Percentiles rank a stretch among this genome's conserved stretches.
Evolutionary conservation across 2,888 invertebrate species (phyloP).

Genomic region (Oscheius onirici): DNA sequence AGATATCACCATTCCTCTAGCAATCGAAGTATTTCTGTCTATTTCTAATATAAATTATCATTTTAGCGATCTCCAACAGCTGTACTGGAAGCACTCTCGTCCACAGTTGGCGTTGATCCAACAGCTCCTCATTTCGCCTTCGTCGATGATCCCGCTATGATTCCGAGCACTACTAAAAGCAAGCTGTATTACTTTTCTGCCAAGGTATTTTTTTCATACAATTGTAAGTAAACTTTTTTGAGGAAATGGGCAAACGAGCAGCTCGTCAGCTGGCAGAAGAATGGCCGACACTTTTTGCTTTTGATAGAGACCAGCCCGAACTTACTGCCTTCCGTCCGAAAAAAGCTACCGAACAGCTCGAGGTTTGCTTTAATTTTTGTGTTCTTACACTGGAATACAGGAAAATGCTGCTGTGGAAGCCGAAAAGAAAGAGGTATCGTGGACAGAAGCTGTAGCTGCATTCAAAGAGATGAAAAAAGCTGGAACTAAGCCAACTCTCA

Average conservation of each 20-base stretch:
- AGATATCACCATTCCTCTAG: slow-evolving; percentile 7
- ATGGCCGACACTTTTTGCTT: slow-evolving; percentile 71
- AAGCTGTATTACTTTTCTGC: slow-evolving; percentile 62
- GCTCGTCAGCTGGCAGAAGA: slow-evolving; percentile 67
- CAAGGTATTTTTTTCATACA: slow-evolving; percentile 39
- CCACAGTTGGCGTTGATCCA: slow-evolving; percentile 82
- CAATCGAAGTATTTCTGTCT: slow-evolving; percentile 3
- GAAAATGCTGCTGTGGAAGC: too few species aligned
- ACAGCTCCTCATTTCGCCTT: slow-evolving; percentile 89
- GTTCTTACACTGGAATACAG: neutral
- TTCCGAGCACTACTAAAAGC: slow-evolving; percentile 56
- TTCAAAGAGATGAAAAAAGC: slow-evolving; percentile 31
- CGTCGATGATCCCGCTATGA: slow-evolving; percentile 84
- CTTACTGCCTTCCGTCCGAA: slow-evolving; percentile 64
- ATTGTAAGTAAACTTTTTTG: neutral
- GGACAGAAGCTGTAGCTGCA: too few species aligned
- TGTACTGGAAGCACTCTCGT: slow-evolving; percentile 81
- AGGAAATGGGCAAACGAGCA: slow-evolving; percentile 67
- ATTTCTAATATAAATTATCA: neutral
- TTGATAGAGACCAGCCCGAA: slow-evolving; percentile 68
- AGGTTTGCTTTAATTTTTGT: slow-evolving; percentile 32
- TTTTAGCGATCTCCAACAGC: slow-evolving; percentile 82
- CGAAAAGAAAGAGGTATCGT: too few species aligned
- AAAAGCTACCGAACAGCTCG: slow-evolving; percentile 53
- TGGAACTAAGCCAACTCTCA: slow-evolving; percentile 33